Evolutionary conservation across 35 echinoderm and acorn worm genomes (phyloP), one percentile per base, ranked within the genome.

Genomic region (Acanthaster planci): DNA sequence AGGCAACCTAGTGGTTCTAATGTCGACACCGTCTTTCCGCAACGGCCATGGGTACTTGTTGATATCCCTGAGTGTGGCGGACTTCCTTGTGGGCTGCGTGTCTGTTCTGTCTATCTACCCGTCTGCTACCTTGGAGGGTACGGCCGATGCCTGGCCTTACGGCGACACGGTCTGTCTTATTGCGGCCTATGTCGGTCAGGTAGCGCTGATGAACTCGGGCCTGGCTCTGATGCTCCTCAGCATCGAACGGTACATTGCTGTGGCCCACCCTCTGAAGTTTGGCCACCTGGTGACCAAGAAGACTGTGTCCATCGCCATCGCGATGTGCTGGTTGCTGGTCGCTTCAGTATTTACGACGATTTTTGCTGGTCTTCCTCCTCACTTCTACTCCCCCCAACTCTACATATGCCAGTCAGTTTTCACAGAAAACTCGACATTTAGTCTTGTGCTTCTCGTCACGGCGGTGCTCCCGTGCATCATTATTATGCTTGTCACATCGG

Each of bases 241-340:
- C 59, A 55, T 89, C 30, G 87, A 89, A 60, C 40, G 87, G 22
- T 89, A 89, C 78, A 23, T 89, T 23, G 87, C 87, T 2, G 87
- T 89, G 12, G 72, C 82, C 39, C 80, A 76, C 34, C 87, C 87
- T 12, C 10, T 76, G n/a, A 76, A 84, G 7, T 89, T 83, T 67
- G 76, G 55, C 2, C 67, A 27, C 23, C 10, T 76, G 15, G 79
- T 89, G 16, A 84, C 80, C 6, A 77, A 22, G 6, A 56, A 35
- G 31, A 79, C 56, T 1, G 29, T 79, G 3, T 18, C 39, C 9
- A 16, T 83, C 39, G 18, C 1, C 34, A 72, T 72, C 64, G 26
- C 64, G 34, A 26, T 35, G 34, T 26, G 64, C 7, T 72, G 64
- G 64, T 14, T 72, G 26, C 64, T 72, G 10, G 9, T 26, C 7